phyloP scores from a whole-genome alignment of 2,888 invertebrate genomes.

The Zele albiditarsus region DNA sequence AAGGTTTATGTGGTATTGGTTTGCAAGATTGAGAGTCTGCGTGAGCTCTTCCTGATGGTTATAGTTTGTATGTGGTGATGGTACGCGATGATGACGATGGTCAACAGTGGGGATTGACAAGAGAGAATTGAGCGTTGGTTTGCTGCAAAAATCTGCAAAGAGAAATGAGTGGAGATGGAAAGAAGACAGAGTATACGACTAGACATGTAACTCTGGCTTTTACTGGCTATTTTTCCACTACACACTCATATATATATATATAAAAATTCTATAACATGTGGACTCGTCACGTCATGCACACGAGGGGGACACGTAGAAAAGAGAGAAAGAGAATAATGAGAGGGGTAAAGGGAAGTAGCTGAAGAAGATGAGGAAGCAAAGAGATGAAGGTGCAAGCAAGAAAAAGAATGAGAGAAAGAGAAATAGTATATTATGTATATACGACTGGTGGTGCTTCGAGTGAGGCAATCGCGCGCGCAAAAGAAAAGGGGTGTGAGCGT shows the following conservation, averaged over 20 bases:
- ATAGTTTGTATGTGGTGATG: constrained; percentile 11
- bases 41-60: constrained; percentile 11
- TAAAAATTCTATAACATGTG: constrained; percentile 14
- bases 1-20: constrained; percentile 8
- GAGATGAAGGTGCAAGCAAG: constrained; percentile 34
- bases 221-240: constrained; percentile 13
- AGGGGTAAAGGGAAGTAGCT: constrained; percentile 51
- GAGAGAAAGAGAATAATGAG: constrained; percentile 21
- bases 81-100: constrained; percentile 39
- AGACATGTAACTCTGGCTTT: constrained; percentile 33
- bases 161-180: constrained; percentile 40
- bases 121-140: constrained; percentile 43
- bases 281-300: constrained; percentile 17
- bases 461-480: constrained; percentile 55
- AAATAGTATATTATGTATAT: constrained; percentile 53
- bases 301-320: constrained; percentile 4
- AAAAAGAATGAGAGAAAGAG: constrained; percentile 51
- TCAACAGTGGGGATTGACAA: constrained; percentile 42
- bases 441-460: neutral
- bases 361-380: constrained; percentile 20
- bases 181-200: neutral
- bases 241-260: neutral
- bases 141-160: constrained; percentile 45
- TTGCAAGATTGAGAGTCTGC: constrained; percentile 12
- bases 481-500: constrained; percentile 68